Percentiles rank a stretch among this genome's conserved stretches.
These are phyloP conservation scores for Perca schrenkii DNA, from an alignment of 2,113 vertebrate genomes.

Conservation along the genomic window DNA sequence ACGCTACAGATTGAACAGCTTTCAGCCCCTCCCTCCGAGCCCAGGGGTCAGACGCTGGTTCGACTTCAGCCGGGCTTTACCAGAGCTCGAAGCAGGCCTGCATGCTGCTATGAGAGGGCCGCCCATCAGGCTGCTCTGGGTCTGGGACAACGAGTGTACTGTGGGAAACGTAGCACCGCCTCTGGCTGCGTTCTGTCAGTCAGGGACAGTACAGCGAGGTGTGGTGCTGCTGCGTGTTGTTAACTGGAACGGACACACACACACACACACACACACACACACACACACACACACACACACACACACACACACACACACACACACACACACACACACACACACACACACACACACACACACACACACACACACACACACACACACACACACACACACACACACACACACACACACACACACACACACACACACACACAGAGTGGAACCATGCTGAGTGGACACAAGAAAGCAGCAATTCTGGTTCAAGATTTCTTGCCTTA, in stretches of 20 bases:
- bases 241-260: background rate
- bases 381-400: background rate
- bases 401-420: no score
- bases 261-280: background rate
- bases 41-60: conserved; percentile 1
- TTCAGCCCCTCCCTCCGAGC: background rate
- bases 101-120: background rate
- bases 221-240: background rate
- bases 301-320: background rate
- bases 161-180: background rate
- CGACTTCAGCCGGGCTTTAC: background rate
- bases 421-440: conserved; percentile 3
- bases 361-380: no score
- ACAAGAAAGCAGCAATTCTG: background rate
- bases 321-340: no score
- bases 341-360: background rate
- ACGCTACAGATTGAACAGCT: background rate
- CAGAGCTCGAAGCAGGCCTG: background rate
- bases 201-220: conserved; percentile 1
- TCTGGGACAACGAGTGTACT: background rate
- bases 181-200: background rate
- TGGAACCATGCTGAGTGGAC: background rate
- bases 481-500: background rate
- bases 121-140: background rate
- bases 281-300: background rate